Evolutionary conservation across 2,113 vertebrate species (phyloP).

Genomic region (Glaucidium brasilianum): DNA sequence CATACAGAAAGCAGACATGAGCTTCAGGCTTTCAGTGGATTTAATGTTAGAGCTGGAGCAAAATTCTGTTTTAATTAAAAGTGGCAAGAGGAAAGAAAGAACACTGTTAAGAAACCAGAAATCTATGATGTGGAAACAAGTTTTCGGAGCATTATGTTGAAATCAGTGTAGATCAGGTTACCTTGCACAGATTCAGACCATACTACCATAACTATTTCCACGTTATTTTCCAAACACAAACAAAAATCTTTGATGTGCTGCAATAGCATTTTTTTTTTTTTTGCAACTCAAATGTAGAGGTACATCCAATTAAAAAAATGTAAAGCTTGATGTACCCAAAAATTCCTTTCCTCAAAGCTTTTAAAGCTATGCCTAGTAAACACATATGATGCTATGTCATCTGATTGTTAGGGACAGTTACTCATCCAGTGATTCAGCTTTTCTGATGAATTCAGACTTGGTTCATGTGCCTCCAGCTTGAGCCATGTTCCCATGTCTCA

Average conservation of each 20-base stretch:
- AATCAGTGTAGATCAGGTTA: not conserved
- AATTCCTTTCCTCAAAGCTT: not conserved
- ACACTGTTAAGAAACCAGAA: not conserved
- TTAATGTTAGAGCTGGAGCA: not conserved
- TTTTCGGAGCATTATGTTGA: not conserved
- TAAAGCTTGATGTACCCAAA: not conserved
- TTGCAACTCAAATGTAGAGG: not conserved
- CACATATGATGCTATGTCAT: not conserved
- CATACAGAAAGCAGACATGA: not conserved
- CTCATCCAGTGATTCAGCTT: conserved; percentile 44
- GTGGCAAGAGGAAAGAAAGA: not conserved
- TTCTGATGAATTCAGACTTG: not conserved
- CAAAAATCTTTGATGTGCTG: not conserved
- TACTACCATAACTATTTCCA: not conserved
- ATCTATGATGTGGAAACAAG: not conserved
- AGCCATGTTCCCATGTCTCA: not conserved
- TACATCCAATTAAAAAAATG: not conserved
- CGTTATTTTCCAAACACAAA: not conserved
- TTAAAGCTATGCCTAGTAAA: not conserved
- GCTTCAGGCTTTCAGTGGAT: not conserved
- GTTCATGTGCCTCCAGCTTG: not conserved
- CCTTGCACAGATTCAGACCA: not conserved
- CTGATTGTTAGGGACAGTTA: not conserved
- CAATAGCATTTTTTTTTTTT: not conserved
- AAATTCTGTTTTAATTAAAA: not conserved